These are phyloP conservation scores for Trichonephila clavata DNA, from an alignment of 1,140 invertebrate species.

Conservation along the genomic window DNA sequence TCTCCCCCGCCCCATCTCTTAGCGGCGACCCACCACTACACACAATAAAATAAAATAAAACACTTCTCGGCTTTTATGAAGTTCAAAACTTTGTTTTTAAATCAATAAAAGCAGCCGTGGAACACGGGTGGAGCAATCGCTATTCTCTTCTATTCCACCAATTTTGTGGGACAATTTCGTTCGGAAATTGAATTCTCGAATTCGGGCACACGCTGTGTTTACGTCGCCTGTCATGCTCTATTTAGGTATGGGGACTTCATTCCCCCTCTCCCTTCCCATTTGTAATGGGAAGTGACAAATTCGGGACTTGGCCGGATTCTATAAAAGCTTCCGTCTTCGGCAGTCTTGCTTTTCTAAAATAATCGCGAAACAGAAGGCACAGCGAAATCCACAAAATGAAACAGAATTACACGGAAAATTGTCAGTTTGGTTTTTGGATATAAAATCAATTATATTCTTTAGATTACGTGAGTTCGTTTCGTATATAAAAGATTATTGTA, in stretches of 20 bases:
- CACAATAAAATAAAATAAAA: background rate
- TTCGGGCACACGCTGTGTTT: conserved; percentile 67
- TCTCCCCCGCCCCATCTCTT: background rate
- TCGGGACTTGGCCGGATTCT: background rate
- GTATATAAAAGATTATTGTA: too few species aligned
- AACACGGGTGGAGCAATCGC: conserved; percentile 8
- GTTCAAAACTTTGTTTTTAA: conserved; percentile 67
- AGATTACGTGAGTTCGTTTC: too few species aligned
- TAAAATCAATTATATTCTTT: background rate
- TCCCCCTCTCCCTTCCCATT: background rate
- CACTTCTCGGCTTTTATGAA: conserved; percentile 33
- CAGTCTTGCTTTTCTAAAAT: background rate
- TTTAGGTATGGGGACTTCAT: conserved; percentile 37
- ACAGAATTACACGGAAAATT: background rate
- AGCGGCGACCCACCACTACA: background rate
- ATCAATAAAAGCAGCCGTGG: conserved; percentile 58
- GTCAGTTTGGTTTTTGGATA: background rate
- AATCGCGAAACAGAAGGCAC: background rate
- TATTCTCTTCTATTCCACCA: conserved; percentile 38
- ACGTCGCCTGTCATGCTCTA: conserved; percentile 52
- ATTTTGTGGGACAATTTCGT: conserved; percentile 65
- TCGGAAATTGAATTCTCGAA: conserved; percentile 71
- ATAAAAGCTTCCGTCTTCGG: conserved; percentile 4
- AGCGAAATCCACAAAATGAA: background rate
- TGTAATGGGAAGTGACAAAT: conserved; percentile 5